phyloP scores from a whole-genome alignment of 2,888 invertebrate genomes.

The Chymomyza procnemis region DNA sequence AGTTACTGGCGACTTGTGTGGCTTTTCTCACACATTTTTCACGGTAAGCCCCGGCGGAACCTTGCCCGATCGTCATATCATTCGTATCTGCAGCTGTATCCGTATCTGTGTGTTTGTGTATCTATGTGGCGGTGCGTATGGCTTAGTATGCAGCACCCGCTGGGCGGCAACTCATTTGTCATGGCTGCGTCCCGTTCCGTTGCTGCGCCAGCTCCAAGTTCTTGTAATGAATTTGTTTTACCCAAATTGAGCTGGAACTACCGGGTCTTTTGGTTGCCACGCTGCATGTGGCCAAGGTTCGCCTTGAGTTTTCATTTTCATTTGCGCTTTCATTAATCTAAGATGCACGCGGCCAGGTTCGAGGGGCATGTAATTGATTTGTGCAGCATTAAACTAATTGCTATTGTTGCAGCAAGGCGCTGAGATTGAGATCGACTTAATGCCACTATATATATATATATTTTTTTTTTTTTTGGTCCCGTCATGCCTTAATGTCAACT shows the following conservation, averaged over 20 bases:
- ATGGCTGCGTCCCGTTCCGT: constrained; percentile 47
- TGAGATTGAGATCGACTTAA: constrained; percentile 1
- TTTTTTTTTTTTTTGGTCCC: background rate
- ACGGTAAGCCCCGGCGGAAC: constrained; percentile 42
- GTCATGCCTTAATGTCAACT: background rate
- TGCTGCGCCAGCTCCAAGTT: constrained; percentile 23
- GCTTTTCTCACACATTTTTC: constrained; percentile 69
- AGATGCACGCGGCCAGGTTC: constrained; percentile 11
- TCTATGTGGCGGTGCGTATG: constrained; percentile 32
- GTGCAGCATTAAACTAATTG: constrained; percentile 57
- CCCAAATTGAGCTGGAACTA: constrained; percentile 26
- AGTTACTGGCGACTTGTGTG: constrained; percentile 56
- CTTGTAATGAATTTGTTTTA: constrained; percentile 65
- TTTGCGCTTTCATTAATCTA: constrained; percentile 57
- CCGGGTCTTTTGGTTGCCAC: constrained; percentile 2
- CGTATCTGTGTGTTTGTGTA: constrained; percentile 35
- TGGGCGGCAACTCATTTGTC: constrained; percentile 62
- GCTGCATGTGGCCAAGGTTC: constrained; percentile 50
- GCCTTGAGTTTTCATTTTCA: constrained; percentile 41
- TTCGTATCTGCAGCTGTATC: constrained; percentile 19
- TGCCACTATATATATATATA: no score
- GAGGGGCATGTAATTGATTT: constrained; percentile 63
- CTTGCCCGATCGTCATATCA: background rate
- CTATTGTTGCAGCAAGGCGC: background rate
- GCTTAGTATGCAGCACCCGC: constrained; percentile 48